Conservation (phyloP, 2,113 vertebrate species). For the Brachypteracias leptosomus region DNA sequence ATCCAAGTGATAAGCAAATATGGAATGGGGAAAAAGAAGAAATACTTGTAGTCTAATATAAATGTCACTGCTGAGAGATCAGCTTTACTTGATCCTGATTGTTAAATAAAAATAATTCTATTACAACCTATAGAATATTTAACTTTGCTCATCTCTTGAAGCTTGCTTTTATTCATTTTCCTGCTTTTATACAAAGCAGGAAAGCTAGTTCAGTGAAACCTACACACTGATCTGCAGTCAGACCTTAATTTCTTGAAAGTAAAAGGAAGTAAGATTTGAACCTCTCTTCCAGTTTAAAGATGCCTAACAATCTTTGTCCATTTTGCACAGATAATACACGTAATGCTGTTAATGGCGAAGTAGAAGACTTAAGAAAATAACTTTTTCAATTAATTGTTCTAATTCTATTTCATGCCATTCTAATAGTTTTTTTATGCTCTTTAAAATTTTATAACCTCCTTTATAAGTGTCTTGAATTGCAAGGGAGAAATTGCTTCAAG, state of each 20-base stretch:
- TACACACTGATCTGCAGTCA: neutral
- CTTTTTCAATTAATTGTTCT: constrained; percentile 19
- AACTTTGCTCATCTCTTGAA: neutral
- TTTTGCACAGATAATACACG: neutral
- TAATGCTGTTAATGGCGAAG: neutral
- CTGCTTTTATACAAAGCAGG: neutral
- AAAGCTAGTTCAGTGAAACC: neutral
- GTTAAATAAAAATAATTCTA: neutral
- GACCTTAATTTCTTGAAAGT: neutral
- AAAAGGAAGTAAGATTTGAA: constrained; percentile 20
- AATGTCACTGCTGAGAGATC: neutral
- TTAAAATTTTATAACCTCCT: constrained; percentile 26
- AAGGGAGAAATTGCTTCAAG: neutral
- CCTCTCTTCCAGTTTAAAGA: neutral
- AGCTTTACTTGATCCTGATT: neutral
- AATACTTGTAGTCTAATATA: neutral
- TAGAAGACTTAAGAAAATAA: constrained; percentile 24
- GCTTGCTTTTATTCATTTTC: neutral
- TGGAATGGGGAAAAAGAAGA: neutral
- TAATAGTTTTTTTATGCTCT: constrained; percentile 5
- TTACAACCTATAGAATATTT: neutral
- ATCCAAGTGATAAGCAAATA: neutral
- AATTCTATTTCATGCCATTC: constrained; percentile 24
- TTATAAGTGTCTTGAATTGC: neutral
- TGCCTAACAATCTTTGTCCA: neutral